Evolutionary conservation across 2,888 invertebrate species (phyloP).

Genomic region (Trilocha varians): DNA sequence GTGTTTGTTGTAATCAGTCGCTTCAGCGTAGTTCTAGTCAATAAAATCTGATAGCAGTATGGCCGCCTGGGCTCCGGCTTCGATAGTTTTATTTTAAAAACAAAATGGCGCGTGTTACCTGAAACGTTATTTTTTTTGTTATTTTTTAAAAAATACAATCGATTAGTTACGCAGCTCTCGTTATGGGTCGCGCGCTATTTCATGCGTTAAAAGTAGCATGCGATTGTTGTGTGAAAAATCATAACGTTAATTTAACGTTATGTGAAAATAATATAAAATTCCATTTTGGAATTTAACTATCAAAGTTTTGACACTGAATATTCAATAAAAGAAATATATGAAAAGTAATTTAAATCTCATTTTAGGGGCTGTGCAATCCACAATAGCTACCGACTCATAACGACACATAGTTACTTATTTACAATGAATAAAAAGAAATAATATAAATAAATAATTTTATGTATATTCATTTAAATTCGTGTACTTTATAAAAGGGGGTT

Average conservation of each 20-base stretch:
- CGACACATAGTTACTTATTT: constrained; percentile 53
- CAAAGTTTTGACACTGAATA: no score
- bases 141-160: constrained; percentile 37
- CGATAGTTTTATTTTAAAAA: constrained; percentile 1
- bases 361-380: constrained; percentile 19
- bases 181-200: constrained; percentile 24
- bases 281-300: background rate
- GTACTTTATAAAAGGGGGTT: constrained; percentile 21
- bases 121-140: constrained; percentile 40
- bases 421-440: constrained; percentile 37
- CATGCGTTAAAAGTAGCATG: constrained; percentile 5
- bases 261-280: background rate
- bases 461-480: constrained; percentile 48
- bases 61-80: background rate
- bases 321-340: no score
- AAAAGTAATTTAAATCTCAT: no score
- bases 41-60: background rate
- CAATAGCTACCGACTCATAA: constrained; percentile 24
- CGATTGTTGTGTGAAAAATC: constrained; percentile 6
- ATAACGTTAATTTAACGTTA: background rate
- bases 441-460: constrained; percentile 28
- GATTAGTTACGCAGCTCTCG: constrained; percentile 43
- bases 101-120: constrained; percentile 46
- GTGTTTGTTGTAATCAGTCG: background rate
- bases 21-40: background rate